phyloP scores from a whole-genome alignment of 2,797 vertebrate genomes.

The Sebastes vulpes region DNA sequence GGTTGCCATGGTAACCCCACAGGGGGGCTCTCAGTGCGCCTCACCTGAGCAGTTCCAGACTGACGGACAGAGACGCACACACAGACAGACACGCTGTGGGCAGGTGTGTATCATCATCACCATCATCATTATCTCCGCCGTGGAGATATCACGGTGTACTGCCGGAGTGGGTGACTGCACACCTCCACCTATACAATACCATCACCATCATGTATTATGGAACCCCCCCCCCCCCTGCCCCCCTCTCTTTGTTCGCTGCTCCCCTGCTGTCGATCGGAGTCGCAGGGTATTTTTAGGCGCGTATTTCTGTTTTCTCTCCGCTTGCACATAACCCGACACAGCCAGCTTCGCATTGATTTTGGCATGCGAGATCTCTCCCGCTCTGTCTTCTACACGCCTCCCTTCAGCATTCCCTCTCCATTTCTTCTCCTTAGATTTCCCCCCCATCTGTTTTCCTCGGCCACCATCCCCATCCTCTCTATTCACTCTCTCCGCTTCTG shows the following conservation, averaged over 20 bases:
- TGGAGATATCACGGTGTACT: slow-evolving; percentile 26
- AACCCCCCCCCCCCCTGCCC: not conserved
- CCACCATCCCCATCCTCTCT: slow-evolving; percentile 19
- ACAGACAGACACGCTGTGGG: slow-evolving; percentile 25
- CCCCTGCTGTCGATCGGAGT: slow-evolving; percentile 49
- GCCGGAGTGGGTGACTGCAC: slow-evolving; percentile 15
- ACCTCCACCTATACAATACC: slow-evolving; percentile 55
- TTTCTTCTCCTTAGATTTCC: slow-evolving; percentile 42
- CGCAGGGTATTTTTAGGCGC: slow-evolving; percentile 66
- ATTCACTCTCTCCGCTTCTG: slow-evolving; percentile 42
- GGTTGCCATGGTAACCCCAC: slow-evolving; percentile 69
- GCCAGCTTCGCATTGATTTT: slow-evolving; percentile 71
- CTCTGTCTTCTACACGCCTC: slow-evolving; percentile 27
- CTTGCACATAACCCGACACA: slow-evolving; percentile 56
- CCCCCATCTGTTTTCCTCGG: slow-evolving; percentile 52
- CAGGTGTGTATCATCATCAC: slow-evolving; percentile 47
- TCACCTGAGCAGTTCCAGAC: slow-evolving; percentile 72
- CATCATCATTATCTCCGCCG: slow-evolving; percentile 8
- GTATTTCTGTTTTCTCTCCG: slow-evolving; percentile 56
- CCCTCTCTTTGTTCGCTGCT: slow-evolving; percentile 22
- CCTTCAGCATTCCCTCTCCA: slow-evolving; percentile 14
- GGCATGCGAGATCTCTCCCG: slow-evolving; percentile 24
- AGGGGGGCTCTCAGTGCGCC: not conserved
- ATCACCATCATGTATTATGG: slow-evolving; percentile 66
- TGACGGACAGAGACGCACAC: slow-evolving; percentile 7